Percentiles rank a stretch among this genome's conserved stretches.
Evolutionary conservation across 2,888 invertebrate genomes (phyloP).

Genomic region (Fabriciana adippe): DNA sequence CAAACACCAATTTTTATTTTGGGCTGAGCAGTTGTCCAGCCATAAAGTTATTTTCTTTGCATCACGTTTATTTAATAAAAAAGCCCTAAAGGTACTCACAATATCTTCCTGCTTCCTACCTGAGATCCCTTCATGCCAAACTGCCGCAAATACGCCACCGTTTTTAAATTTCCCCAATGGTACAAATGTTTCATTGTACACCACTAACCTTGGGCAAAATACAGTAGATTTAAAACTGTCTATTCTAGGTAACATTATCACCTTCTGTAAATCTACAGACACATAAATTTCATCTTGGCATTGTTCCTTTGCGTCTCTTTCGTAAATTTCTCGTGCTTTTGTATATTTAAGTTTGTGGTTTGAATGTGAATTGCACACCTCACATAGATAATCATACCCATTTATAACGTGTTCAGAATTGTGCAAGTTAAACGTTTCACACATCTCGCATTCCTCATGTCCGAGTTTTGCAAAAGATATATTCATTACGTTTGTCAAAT

Average conservation of each 20-base stretch:
- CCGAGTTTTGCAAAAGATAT: slow-evolving; percentile 9
- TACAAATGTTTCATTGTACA: no score
- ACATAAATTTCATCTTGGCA: no score
- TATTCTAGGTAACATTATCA: no score
- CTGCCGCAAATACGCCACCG: no score
- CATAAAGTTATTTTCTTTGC: slow-evolving; percentile 30
- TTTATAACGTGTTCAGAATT: not conserved
- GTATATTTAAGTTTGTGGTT: not conserved
- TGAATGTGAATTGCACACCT: not conserved
- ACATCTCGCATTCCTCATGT: slow-evolving; percentile 10
- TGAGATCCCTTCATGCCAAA: slow-evolving; percentile 48
- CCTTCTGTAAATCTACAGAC: no score
- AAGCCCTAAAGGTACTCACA: slow-evolving; percentile 41
- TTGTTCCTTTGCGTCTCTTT: no score
- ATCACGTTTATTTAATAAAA: slow-evolving; percentile 43
- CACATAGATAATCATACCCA: not conserved
- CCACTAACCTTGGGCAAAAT: no score
- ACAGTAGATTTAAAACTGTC: no score
- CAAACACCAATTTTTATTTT: slow-evolving; percentile 14
- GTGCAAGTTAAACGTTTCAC: not conserved
- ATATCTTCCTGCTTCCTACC: slow-evolving; percentile 49
- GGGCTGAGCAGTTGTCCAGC: slow-evolving; percentile 27
- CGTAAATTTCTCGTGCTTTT: no score
- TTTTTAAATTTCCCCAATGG: no score
- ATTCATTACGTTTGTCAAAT: not conserved